Percentiles rank a stretch among this genome's conserved stretches.
Conservation (phyloP, 2,113 vertebrate genomes). For the Hippocampus abdominalis region DNA sequence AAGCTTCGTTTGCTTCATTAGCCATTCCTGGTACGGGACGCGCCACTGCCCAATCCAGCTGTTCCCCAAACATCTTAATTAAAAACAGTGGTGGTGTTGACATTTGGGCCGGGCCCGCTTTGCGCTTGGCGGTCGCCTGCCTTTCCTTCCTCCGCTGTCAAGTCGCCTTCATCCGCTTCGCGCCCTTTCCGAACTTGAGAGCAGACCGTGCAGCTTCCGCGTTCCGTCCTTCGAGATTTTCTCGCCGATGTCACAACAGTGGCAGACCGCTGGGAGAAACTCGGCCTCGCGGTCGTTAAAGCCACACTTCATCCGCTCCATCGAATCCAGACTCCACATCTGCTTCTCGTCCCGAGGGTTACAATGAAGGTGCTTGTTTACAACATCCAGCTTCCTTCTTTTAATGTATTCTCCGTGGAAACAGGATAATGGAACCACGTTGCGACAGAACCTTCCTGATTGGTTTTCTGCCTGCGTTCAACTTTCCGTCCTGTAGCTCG, state of each 20-base stretch:
- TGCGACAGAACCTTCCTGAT: background rate
- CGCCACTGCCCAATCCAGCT: constrained; percentile 40
- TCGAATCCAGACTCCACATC: constrained; percentile 30
- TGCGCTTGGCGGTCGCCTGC: constrained; percentile 17
- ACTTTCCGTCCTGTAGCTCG: background rate
- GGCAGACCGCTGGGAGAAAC: constrained; percentile 18
- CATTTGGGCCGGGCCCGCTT: constrained; percentile 31
- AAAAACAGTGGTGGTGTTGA: constrained; percentile 50
- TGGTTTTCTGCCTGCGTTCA: background rate
- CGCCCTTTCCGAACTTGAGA: constrained; percentile 14
- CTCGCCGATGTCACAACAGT: constrained; percentile 15
- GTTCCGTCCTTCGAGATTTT: background rate
- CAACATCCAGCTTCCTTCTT: constrained; percentile 10
- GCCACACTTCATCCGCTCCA: background rate
- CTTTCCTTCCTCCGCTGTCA: constrained; percentile 47
- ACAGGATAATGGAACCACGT: constrained; percentile 22
- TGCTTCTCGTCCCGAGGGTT: constrained; percentile 30
- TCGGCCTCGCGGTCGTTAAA: background rate
- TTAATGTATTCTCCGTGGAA: constrained; percentile 17
- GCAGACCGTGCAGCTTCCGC: background rate
- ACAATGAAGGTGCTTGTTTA: constrained; percentile 20
- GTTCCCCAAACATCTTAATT: constrained; percentile 49
- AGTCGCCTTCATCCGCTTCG: constrained; percentile 10
- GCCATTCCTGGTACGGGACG: constrained; percentile 6
- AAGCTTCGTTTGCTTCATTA: background rate